Conservation (phyloP, 2,113 vertebrate species). For the Falco punctatus region DNA sequence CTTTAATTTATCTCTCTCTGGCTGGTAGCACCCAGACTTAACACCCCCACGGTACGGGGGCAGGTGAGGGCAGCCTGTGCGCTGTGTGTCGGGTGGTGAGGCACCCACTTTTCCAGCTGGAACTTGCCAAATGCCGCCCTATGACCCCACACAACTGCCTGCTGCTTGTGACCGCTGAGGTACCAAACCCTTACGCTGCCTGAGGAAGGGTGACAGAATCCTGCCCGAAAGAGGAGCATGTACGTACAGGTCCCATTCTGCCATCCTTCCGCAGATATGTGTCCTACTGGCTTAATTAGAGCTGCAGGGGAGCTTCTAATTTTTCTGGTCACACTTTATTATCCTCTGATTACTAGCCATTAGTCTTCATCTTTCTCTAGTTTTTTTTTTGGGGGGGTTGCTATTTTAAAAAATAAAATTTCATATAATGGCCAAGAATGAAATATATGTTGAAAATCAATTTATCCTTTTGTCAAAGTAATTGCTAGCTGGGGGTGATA, state of each 20-base stretch:
- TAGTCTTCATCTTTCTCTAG: background rate
- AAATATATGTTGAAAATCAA: slow-evolving; percentile 10
- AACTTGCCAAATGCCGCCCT: background rate
- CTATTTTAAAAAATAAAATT: background rate
- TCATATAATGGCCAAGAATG: background rate
- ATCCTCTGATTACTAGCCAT: slow-evolving; percentile 24
- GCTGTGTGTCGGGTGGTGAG: accelerated
- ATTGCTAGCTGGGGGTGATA: background rate
- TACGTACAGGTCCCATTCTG: background rate
- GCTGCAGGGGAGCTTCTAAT: slow-evolving; percentile 34
- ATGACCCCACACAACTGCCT: background rate
- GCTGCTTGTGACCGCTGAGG: background rate
- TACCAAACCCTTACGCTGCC: background rate
- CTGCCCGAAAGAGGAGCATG: background rate
- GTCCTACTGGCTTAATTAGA: slow-evolving; percentile 24
- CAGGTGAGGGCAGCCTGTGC: background rate
- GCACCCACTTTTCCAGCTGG: background rate
- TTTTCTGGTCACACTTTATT: slow-evolving; percentile 45
- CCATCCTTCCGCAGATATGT: background rate
- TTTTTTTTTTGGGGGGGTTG: background rate
- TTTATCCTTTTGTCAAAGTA: slow-evolving; percentile 30
- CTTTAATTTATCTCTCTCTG: background rate
- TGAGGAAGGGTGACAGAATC: background rate
- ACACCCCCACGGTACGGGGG: background rate
- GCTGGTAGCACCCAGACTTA: background rate